These are phyloP conservation scores for Himalopsyche japonica DNA, from an alignment of 2,888 invertebrate genomes.

Conservation along the genomic window DNA sequence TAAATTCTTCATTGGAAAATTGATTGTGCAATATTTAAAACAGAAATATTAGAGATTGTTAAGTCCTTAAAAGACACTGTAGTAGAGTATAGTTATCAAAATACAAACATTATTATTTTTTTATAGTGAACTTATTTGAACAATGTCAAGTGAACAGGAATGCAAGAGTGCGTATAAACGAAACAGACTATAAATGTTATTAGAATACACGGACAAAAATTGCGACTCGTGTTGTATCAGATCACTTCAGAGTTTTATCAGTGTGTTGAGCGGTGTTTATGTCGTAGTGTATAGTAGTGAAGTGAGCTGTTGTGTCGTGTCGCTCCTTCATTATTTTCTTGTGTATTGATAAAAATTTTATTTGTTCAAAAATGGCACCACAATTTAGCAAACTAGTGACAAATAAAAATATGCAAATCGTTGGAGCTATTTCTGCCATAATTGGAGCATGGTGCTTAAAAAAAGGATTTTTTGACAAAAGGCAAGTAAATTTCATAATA, in stretches of 20 bases:
- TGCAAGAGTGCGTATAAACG: neutral
- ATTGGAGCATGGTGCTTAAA: conserved; percentile 62
- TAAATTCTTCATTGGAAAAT: no score
- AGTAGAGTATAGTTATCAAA: neutral
- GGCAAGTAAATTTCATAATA: conserved; percentile 45
- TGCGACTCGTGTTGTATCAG: neutral
- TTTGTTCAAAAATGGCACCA: conserved; percentile 65
- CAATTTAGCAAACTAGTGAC: conserved; percentile 75
- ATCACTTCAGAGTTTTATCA: neutral
- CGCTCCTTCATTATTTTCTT: neutral
- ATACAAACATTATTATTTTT: no score
- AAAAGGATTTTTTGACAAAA: conserved; percentile 58
- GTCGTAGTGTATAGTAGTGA: neutral
- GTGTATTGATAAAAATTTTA: neutral
- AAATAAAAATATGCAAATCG: conserved; percentile 66
- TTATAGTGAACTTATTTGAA: no score
- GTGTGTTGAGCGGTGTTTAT: neutral
- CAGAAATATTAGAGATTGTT: no score
- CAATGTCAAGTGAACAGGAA: neutral
- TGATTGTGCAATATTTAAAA: no score
- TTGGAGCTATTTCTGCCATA: conserved; percentile 67
- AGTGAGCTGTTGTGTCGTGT: neutral
- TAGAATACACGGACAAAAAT: neutral
- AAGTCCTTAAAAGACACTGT: no score
- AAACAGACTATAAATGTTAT: neutral